Evolutionary conservation across 64 coral and sea anemone species (phyloP), one percentile per base, ranked within the genome.

Genomic region (Anthopleura sola): DNA sequence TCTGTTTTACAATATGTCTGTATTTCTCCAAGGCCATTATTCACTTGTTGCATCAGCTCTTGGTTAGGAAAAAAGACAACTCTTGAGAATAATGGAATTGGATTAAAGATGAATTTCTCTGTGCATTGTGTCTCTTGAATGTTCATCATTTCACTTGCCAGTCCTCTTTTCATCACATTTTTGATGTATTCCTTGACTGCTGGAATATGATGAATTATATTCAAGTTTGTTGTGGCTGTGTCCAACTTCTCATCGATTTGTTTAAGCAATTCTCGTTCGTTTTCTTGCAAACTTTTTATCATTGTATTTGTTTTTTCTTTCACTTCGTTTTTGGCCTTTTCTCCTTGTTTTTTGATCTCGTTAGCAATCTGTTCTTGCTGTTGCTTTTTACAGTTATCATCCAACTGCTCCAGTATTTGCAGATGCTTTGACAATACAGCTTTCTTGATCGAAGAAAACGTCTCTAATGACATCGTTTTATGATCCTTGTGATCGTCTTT

Each of bases 281-380:
- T 48, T 24, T 84, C 33, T 36, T 37, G 40, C 18, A 62, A 31
- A 31, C 21, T 51, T 68, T 34, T 15, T 29, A 85, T 62, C 15
- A 85, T 21, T 0, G 57, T 8, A 6, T 40, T 60, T 37, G 83
- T 20, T 37, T 37, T 36, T 34, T 85, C 17, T 2, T 55, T 60
- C 4, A 85, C 83, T 36, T 64, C 32, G 0, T 62, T 2, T 85
- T 60, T 85, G 24, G 83, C 83, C 28, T 36, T 85, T 68, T n/a
- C 34, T 2, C 55, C 36, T 19, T 62, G 23, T 17, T 38, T 3
- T 85, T 62, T 37, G 15, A 85, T 13, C 10, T 60, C 13, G 10
- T n/a, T 37, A 38, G 55, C 24, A 21, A 60, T 85, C 8, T 85
- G 9, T 62, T 85, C 68, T 75, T 75, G 68, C n/a, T 75, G 68